Conservation (phyloP, 2,113 vertebrate species). For the Neodon shergylaensis region DNA sequence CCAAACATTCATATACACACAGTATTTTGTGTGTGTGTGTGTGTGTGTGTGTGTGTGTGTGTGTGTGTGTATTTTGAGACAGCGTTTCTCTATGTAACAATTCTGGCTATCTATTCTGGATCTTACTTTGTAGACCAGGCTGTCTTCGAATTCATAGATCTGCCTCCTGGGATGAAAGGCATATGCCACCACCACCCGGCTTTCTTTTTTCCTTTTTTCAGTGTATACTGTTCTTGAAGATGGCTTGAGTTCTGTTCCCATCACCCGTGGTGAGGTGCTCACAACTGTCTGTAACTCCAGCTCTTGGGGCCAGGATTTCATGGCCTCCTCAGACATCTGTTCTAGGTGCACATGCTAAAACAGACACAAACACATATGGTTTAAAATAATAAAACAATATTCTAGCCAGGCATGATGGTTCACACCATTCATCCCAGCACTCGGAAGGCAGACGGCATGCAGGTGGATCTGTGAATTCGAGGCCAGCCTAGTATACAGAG, state of each 20-base stretch:
- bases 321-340: not conserved
- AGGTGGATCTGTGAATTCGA: not conserved
- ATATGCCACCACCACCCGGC: not conserved
- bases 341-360: not conserved
- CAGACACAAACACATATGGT: not conserved
- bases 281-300: not conserved
- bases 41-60: no score
- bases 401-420: not conserved
- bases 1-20: not conserved
- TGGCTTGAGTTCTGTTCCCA: not conserved
- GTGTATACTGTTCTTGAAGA: not conserved
- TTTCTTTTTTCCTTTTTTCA: not conserved
- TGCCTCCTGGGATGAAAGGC: not conserved
- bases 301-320: not conserved
- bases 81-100: not conserved
- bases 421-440: not conserved
- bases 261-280: not conserved
- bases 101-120: not conserved
- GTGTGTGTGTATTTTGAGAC: not conserved
- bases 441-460: not conserved
- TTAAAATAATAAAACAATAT: not conserved
- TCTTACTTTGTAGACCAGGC: not conserved
- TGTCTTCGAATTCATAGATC: not conserved
- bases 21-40: not conserved
- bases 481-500: no score